Evolutionary conservation across 2,797 vertebrate genomes (phyloP), one percentile per base, ranked within the genome.

Genomic region (Sphenodon punctatus): DNA sequence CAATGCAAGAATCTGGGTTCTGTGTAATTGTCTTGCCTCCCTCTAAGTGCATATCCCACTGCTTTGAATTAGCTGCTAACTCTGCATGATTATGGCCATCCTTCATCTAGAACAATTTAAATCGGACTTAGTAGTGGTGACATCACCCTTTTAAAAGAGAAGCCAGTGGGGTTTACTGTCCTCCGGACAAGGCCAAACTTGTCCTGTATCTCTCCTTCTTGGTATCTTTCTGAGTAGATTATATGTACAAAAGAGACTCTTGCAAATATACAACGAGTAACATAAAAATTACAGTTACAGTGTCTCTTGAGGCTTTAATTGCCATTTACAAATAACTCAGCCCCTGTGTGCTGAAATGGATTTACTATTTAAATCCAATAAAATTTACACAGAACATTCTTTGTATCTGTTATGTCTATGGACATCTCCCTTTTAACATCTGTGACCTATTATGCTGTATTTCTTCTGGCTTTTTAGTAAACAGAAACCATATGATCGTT

Each of bases 391-490:
- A 93, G 78, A 80, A 61, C 4, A 0, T 77, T 89, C 9, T 14
- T 85, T 0, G 0, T 69, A 82, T 72, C 82, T 75, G 23, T 87
- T 88, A 78, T 45, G 72, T 65, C 51, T 88, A 67, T 78, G 88
- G 84, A 69, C 88, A 58, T 88, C 80, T 85, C 69, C 77, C 68
- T 70, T 75, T 43, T 70, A 87, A 91, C 91, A 92, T 92, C 87
- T 94, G 93, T 81, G 51, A 78, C 71, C 74, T 58, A 82, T 89
- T 92, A 86, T 25, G 60, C 20, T 80, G 91, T 75, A 72, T 87
- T 91, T 91, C 92, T 94, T 87, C 87, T 95, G 87, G 69, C 73
- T 92, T 82, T 87, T 86, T 32, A 76, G 84, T 88, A 93, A 94
- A 94, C 61, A 93, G 87, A 92, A 93, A 92, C 84, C 32, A 19